Percentiles rank a stretch among this genome's conserved stretches.
phyloP scores from a whole-genome alignment of 2,888 invertebrate species.

The Pseudolycoriella hygida region DNA sequence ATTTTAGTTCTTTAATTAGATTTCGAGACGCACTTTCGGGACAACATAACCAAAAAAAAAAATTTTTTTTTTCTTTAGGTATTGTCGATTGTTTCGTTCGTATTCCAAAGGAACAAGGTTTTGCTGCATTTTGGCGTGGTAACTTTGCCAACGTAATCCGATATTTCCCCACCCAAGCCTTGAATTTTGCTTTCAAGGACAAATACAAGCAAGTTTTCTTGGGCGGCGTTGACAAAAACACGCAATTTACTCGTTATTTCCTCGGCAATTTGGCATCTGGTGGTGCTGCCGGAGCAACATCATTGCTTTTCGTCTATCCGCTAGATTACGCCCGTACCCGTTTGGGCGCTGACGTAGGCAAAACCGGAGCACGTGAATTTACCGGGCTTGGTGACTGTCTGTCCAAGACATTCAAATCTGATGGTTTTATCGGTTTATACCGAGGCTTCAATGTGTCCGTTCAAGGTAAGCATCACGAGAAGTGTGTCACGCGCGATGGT shows the following conservation, averaged over 20 bases:
- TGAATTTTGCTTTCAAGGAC: conserved; percentile 93
- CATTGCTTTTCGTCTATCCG: conserved; percentile 87
- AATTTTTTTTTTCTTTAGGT: conserved; percentile 30
- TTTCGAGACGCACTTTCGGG: conserved; percentile 9
- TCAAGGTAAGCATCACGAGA: conserved; percentile 40
- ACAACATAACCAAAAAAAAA: neutral
- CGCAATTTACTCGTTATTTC: conserved; percentile 76
- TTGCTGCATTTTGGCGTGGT: conserved; percentile 77
- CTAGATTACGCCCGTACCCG: conserved; percentile 90
- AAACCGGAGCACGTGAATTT: conserved; percentile 71
- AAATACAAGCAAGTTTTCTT: conserved; percentile 78
- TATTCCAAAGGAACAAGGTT: conserved; percentile 74
- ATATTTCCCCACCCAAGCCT: conserved; percentile 86
- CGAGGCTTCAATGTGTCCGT: conserved; percentile 90
- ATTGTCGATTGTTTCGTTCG: conserved; percentile 70
- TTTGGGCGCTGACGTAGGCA: conserved; percentile 71
- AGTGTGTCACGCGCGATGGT: neutral
- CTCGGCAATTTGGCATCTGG: conserved; percentile 80
- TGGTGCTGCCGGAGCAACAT: conserved; percentile 87
- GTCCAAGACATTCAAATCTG: conserved; percentile 66
- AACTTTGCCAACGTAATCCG: conserved; percentile 87
- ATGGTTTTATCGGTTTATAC: conserved; percentile 75
- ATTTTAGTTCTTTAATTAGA: too few relatives aligned
- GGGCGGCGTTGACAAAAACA: conserved; percentile 71
- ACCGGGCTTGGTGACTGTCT: conserved; percentile 77